phyloP scores from a whole-genome alignment of 2,113 vertebrate genomes.

The Mesocricetus auratus region DNA sequence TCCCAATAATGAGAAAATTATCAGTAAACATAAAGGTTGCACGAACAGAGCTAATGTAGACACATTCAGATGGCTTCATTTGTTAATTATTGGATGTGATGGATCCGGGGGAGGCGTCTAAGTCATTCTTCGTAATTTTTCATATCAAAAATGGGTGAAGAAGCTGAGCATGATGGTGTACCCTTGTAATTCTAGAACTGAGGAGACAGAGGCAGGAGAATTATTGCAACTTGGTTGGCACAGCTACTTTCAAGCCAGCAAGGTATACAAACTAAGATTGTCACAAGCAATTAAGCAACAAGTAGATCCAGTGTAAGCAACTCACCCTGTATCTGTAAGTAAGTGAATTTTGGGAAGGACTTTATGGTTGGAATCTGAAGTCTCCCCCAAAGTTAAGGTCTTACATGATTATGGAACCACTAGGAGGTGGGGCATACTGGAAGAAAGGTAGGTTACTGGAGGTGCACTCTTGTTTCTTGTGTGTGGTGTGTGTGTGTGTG shows the following conservation, averaged over 20 bases:
- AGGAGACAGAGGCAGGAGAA: neutral
- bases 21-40: neutral
- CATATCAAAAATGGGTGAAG: neutral
- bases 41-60: neutral
- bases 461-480: too few relatives aligned
- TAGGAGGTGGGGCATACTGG: neutral
- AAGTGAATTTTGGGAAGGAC: neutral
- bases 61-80: neutral
- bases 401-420: too few relatives aligned
- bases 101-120: neutral
- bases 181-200: neutral
- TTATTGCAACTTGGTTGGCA: neutral
- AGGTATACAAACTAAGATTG: neutral
- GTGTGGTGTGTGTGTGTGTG: neutral
- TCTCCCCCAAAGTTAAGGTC: neutral
- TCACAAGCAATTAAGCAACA: neutral
- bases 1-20: neutral
- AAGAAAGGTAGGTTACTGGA: neutral
- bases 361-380: neutral
- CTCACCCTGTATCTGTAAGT: neutral
- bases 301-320: neutral
- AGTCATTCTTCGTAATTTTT: constrained; percentile 8
- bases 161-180: neutral
- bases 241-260: neutral
- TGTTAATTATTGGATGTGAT: neutral